Percentiles rank a stretch among this genome's conserved stretches.
Conservation (phyloP, 2,888 invertebrate genomes). For the Calliscelio sp. region DNA sequence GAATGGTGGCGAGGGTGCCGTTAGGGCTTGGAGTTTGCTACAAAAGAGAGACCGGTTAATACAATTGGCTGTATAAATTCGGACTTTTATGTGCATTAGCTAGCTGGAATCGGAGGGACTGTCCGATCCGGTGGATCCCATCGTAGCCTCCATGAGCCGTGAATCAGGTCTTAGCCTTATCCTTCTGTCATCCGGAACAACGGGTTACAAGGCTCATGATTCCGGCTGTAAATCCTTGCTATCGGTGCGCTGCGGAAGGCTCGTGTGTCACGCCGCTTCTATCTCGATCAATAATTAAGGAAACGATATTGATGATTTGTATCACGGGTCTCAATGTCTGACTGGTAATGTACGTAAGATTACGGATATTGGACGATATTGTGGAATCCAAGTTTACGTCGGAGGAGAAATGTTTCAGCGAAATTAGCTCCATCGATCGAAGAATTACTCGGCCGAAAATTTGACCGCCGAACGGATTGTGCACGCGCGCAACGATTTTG, state of each 20-base stretch:
- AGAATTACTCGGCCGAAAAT: slow-evolving; percentile 32
- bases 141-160: slow-evolving; percentile 68
- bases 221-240: slow-evolving; percentile 80
- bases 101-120: neutral
- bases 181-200: slow-evolving; percentile 71
- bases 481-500: slow-evolving; percentile 1
- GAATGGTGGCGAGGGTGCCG: slow-evolving; percentile 35
- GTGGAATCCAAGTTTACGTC: slow-evolving; percentile 44
- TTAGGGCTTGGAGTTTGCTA: slow-evolving; percentile 19
- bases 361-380: slow-evolving; percentile 55
- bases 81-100: slow-evolving; percentile 79
- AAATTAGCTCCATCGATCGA: slow-evolving; percentile 45
- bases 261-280: slow-evolving; percentile 60
- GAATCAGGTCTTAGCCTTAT: slow-evolving; percentile 71
- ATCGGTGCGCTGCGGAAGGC: slow-evolving; percentile 76
- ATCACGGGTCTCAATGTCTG: slow-evolving; percentile 46
- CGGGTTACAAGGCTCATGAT: slow-evolving; percentile 78
- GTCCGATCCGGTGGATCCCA: slow-evolving; percentile 32
- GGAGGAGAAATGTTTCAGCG: slow-evolving; percentile 17
- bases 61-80: slow-evolving; percentile 60
- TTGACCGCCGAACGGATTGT: neutral
- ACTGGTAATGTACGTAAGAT: slow-evolving; percentile 58
- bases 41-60: slow-evolving; percentile 30
- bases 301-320: slow-evolving; percentile 66
- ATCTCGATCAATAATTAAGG: slow-evolving; percentile 71